Base-by-base conservation (phyloP, 2,113 vertebrate genomes). In the Bolborhynchus lineola region DNA sequence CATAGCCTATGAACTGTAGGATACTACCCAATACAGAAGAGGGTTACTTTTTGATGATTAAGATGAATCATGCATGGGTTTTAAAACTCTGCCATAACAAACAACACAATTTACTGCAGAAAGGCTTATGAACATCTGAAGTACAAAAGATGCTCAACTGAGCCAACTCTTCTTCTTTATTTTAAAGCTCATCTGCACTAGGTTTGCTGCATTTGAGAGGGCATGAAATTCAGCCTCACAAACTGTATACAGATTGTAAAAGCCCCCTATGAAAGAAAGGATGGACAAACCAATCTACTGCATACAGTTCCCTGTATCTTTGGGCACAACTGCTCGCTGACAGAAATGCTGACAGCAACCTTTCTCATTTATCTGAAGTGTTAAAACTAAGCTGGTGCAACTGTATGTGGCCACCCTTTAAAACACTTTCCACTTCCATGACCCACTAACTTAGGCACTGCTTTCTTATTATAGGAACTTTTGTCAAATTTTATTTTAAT, bases 1-100 rank as follows among this genome's bases (percentile, higher is more conserved):
- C 19, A 41, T 0, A 13, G 20, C 10, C 42, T 64, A 31, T 10
- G 19, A 70, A 76, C 35, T 35, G 37, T 15, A 86, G 78, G 50
- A 42, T 24, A 52, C 7, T 19, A 55, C n/a, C 42, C 52, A 63
- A 5, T 1, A 50, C 1, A 2, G 29, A 25, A 42, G 16, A 42
- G 23, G 4, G 8, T 16, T 81, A 39, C 11, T 37, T 84, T 78
- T 53, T 65, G 90, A 74, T 2, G 7, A 31, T 37, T 16, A 37
- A n/a, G 19, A 74, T 53, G 2, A 72, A 83, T 59, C 23, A n/a
- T 0, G 3, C 11, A 26, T 0, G 0, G 74, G n/a, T 42, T 75
- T 78, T 68, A 50, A 84, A 92, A 82, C 31, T 11, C 20, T 68
- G 50, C 16, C 39, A 31, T 41, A 86, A 47, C 10, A 77, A 74